Evolutionary conservation across 2,888 invertebrate genomes (phyloP).

Genomic region (Chaetoderma sp.): DNA sequence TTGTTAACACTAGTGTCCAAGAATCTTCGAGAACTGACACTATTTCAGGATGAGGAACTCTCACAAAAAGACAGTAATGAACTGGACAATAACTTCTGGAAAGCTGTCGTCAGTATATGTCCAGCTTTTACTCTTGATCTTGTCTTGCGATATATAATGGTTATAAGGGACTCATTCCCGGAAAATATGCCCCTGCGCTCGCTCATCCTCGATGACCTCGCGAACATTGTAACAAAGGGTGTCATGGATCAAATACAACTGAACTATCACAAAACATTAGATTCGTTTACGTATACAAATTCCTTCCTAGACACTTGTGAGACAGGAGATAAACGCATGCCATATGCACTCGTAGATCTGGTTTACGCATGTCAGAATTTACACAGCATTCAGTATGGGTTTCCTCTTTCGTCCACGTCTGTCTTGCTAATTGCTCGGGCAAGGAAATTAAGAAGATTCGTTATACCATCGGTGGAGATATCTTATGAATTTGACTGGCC

Average conservation of each 20-base stretch:
- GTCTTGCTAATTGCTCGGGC: constrained; percentile 40
- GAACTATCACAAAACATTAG: constrained; percentile 37
- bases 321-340: constrained; percentile 42
- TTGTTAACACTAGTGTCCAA: constrained; percentile 34
- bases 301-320: constrained; percentile 44
- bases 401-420: constrained; percentile 45
- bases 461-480: constrained; percentile 41
- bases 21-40: constrained; percentile 38
- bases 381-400: constrained; percentile 41
- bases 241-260: constrained; percentile 42
- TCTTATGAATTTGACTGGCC: constrained; percentile 49
- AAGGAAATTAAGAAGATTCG: constrained; percentile 39
- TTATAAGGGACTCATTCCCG: constrained; percentile 45
- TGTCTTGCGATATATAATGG: constrained; percentile 41
- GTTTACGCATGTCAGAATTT: constrained; percentile 37
- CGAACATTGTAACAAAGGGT: constrained; percentile 48
- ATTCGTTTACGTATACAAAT: constrained; percentile 46
- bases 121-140: constrained; percentile 42
- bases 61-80: constrained; percentile 36
- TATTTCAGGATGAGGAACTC: constrained; percentile 47
- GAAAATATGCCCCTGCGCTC: constrained; percentile 41
- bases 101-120: constrained; percentile 35
- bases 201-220: constrained; percentile 44
- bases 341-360: constrained; percentile 41
- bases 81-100: constrained; percentile 40